Evolutionary conservation across 1,140 invertebrate genomes (phyloP).

Genomic region (Drosophila suzukii): DNA sequence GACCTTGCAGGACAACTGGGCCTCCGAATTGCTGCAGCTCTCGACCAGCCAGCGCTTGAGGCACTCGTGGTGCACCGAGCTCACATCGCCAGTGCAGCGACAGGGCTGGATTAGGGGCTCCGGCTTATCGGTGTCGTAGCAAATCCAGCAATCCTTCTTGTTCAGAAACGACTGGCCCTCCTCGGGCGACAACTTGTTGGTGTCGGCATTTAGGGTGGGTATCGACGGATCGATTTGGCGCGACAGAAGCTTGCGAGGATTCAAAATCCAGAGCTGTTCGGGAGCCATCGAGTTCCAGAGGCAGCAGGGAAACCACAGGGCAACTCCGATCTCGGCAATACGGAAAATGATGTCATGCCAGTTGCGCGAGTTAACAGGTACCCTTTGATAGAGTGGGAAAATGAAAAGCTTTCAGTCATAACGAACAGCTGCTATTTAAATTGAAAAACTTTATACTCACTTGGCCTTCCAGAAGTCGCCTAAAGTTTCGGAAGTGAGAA

Average conservation of each 20-base stretch:
- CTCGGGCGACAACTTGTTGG: slow-evolving; percentile 78
- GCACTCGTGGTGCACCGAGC: slow-evolving; percentile 96
- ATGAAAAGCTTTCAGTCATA: slow-evolving; percentile 11
- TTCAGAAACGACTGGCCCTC: slow-evolving; percentile 85
- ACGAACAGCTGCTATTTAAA: background rate
- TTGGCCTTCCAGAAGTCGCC: slow-evolving; percentile 96
- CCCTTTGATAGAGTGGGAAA: slow-evolving; percentile 86
- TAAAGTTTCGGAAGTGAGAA: slow-evolving; percentile 95
- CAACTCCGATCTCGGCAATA: slow-evolving; percentile 96
- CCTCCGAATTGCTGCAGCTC: slow-evolving; percentile 85
- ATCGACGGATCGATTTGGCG: slow-evolving; percentile 85
- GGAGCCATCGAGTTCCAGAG: slow-evolving; percentile 98
- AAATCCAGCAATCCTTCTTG: slow-evolving; percentile 95
- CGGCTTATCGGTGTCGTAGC: slow-evolving; percentile 92
- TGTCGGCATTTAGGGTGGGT: slow-evolving; percentile 78
- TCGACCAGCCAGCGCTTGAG: slow-evolving; percentile 94
- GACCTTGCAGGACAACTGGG: slow-evolving; percentile 91
- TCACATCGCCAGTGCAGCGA: slow-evolving; percentile 95
- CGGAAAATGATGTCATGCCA: slow-evolving; percentile 96
- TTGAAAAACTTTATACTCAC: slow-evolving; percentile 85
- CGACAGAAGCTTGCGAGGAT: slow-evolving; percentile 93
- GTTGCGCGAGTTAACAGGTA: slow-evolving; percentile 94
- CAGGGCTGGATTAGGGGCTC: slow-evolving; percentile 96
- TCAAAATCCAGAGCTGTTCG: slow-evolving; percentile 97
- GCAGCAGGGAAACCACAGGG: slow-evolving; percentile 97